A percentile compares a stretch with the other conserved stretches of the same genome.
These are phyloP conservation scores for Phyllostomus hastatus DNA, from an alignment of 2,113 vertebrate genomes.

Conservation along the genomic window DNA sequence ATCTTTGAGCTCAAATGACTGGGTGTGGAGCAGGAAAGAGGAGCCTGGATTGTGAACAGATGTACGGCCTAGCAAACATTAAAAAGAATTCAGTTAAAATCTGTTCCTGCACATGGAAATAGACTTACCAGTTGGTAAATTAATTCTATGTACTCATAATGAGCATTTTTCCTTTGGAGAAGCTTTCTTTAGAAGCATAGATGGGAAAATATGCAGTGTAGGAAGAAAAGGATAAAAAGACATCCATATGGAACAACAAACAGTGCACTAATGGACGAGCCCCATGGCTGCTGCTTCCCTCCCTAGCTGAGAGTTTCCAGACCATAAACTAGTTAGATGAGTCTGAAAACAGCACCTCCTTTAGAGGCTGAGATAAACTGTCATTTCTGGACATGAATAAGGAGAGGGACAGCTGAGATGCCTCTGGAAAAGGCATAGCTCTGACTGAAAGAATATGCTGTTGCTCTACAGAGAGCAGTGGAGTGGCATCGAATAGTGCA, in stretches of 20 bases:
- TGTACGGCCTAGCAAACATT: constrained; percentile 41
- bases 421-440: neutral
- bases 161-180: constrained; percentile 51
- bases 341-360: constrained; percentile 47
- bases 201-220: constrained; percentile 26
- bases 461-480: constrained; percentile 40
- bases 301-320: constrained; percentile 31
- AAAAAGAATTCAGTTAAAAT: constrained; percentile 57
- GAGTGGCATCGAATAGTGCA: neutral
- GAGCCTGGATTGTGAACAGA: constrained; percentile 17
- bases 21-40: neutral
- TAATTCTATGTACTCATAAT: constrained; percentile 67
- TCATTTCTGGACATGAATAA: constrained; percentile 20
- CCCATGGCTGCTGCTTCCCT: constrained; percentile 15
- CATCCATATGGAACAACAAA: constrained; percentile 26
- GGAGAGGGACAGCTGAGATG: constrained; percentile 1
- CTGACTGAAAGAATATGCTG: constrained; percentile 43
- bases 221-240: constrained; percentile 29
- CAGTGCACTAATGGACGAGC: constrained; percentile 2
- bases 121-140: constrained; percentile 62
- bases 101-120: neutral
- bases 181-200: constrained; percentile 56
- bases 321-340: neutral
- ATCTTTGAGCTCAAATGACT: neutral
- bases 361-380: constrained; percentile 53